phyloP scores from a whole-genome alignment of 2,797 vertebrate genomes.

The Ptychobarbus kaznakovi region DNA sequence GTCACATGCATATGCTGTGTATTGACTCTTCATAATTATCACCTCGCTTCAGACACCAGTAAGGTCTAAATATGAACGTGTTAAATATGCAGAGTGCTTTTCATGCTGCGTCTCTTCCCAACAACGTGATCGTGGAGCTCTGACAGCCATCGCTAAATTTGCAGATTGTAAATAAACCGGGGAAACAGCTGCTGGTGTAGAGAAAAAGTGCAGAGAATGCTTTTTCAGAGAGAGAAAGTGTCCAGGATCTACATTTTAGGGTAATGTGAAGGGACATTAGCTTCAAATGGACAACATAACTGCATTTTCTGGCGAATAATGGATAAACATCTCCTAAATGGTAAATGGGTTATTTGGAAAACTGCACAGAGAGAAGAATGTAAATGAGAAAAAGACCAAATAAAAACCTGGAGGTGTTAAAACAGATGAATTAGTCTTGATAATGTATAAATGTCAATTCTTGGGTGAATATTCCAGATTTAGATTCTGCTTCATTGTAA shows the following conservation, averaged over 20 bases:
- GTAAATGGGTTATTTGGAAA: neutral
- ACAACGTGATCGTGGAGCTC: neutral
- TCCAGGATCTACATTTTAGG: neutral
- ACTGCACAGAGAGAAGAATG: neutral
- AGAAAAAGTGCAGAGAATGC: neutral
- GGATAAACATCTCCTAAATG: neutral
- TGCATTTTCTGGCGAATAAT: neutral
- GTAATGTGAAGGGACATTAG: neutral
- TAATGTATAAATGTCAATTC: neutral
- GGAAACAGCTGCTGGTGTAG: slow-evolving; percentile 29
- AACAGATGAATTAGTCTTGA: neutral
- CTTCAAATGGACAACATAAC: slow-evolving; percentile 3
- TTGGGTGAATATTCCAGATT: neutral
- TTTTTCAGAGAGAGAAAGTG: neutral
- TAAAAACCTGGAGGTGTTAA: neutral
- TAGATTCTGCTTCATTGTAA: neutral
- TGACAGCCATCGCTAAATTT: slow-evolving; percentile 14
- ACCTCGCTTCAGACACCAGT: slow-evolving; percentile 23
- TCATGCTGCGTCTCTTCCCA: neutral
- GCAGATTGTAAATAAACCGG: neutral
- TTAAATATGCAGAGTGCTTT: slow-evolving; percentile 45
- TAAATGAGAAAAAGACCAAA: neutral
- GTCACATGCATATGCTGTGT: neutral
- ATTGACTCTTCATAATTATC: slow-evolving; percentile 21
- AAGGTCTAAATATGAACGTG: slow-evolving; percentile 50